Evolutionary conservation across 2,888 invertebrate species (phyloP), one percentile per base, ranked within the genome.

Genomic region (Rhamnusium bicolor): DNA sequence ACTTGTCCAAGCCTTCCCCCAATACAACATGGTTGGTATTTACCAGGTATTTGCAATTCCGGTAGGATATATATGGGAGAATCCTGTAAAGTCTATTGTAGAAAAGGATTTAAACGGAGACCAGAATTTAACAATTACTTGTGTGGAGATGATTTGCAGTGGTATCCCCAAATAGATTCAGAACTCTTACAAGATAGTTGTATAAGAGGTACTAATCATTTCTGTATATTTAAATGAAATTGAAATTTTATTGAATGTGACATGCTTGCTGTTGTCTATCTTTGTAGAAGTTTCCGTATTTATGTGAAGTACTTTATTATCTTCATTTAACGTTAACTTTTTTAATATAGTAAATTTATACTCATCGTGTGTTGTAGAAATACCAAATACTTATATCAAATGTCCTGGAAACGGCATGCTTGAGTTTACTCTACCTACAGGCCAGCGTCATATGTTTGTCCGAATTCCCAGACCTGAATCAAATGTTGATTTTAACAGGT

Each of bases 321-420:
- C n/a, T n/a, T n/a, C n/a, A n/a, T n/a, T n/a, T n/a, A n/a, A n/a
- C n/a, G n/a, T n/a, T n/a, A n/a, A n/a, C n/a, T n/a, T n/a, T n/a
- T n/a, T n/a, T n/a, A n/a, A n/a, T n/a, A n/a, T n/a, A n/a, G n/a
- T n/a, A n/a, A n/a, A 24, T 6, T 24, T 24, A 24, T 24, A 40
- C 19, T 16, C 2, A 2, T 51, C 1, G 10, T 51, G 24, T 62
- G 21, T 46, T 66, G 63, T 81, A 86, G 88, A 87, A 73, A 84
- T 86, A 63, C 87, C 89, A 51, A 87, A 89, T 70, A 91, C 92
- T 18, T 92, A 89, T 79, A 92, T 94, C 74, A 91, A 90, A 79
- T 94, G 93, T 82, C 93, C 93, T 0, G 89, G 78, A 27, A 80
- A 81, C 47, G 87, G 90, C 51, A 90, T 91, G 80, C 88, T 93